Evolutionary conservation across 2,888 invertebrate species (phyloP).

Genomic region (Tridacna gigas): DNA sequence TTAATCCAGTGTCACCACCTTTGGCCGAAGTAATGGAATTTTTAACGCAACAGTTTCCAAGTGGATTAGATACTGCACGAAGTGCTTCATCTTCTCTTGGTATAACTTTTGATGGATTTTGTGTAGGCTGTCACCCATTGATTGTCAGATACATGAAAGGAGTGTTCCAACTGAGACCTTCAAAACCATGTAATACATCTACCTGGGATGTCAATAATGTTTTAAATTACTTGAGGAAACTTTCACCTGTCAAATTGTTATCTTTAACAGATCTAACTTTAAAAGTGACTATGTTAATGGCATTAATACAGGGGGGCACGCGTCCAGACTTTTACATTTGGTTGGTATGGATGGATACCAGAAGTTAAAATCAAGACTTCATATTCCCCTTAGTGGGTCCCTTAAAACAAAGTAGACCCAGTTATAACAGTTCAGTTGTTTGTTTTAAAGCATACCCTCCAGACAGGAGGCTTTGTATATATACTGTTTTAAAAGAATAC

Average conservation of each 20-base stretch:
- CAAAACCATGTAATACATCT: not conserved
- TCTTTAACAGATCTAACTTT: not conserved
- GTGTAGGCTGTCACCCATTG: constrained; percentile 30
- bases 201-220: not conserved
- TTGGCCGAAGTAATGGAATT: constrained; percentile 18
- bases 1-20: not conserved
- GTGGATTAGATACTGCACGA: constrained; percentile 31
- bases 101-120: constrained; percentile 22
- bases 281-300: not conserved
- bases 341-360: not conserved
- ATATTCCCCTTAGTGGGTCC: constrained; percentile 26
- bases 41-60: constrained; percentile 27
- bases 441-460: too few species aligned
- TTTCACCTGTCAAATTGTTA: not conserved
- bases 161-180: constrained; percentile 6
- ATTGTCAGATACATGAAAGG: constrained; percentile 32
- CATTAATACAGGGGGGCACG: not conserved
- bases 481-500: too few species aligned
- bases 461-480: too few species aligned
- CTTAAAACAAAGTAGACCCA: constrained; percentile 15
- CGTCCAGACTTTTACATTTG: not conserved
- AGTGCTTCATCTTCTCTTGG: constrained; percentile 30
- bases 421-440: too few species aligned
- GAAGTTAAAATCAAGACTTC: too few species aligned
- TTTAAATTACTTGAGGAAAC: too few species aligned